Percentiles rank a stretch among this genome's conserved stretches.
Conservation (phyloP, 1,140 invertebrate species). For the Spodoptera frugiperda region DNA sequence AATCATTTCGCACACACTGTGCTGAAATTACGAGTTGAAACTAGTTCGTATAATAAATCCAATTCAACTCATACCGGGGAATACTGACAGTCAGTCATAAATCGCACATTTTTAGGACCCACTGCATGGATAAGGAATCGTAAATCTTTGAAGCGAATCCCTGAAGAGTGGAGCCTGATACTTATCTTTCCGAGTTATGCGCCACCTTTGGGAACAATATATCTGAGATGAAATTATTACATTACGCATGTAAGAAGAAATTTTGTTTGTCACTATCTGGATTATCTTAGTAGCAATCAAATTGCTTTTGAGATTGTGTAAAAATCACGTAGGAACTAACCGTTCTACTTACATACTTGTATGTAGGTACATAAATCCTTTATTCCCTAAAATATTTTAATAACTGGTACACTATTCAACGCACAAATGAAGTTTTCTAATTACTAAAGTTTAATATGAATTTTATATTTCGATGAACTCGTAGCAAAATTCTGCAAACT, state of each 20-base stretch:
- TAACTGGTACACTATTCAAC: no score
- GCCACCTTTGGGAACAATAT: background rate
- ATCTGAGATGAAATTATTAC: background rate
- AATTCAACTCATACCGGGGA: constrained; percentile 9
- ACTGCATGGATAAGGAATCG: constrained; percentile 44
- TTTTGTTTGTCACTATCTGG: background rate
- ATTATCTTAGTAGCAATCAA: background rate
- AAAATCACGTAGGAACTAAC: no score
- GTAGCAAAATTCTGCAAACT: no score
- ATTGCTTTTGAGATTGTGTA: no score
- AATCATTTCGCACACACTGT: constrained; percentile 18
- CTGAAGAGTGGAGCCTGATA: constrained; percentile 15
- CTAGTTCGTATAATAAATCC: constrained; percentile 43
- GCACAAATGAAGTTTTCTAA: no score
- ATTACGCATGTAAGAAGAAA: background rate
- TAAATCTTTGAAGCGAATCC: constrained; percentile 44
- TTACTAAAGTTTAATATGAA: no score
- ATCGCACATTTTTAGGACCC: constrained; percentile 46
- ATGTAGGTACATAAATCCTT: no score
- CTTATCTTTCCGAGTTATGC: constrained; percentile 19
- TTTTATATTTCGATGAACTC: no score
- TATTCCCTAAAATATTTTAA: no score
- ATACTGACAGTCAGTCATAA: constrained; percentile 36
- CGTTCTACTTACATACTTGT: no score
- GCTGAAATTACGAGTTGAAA: background rate